Conservation (phyloP, 2,797 vertebrate species). For the Chloroceryle inda region DNA sequence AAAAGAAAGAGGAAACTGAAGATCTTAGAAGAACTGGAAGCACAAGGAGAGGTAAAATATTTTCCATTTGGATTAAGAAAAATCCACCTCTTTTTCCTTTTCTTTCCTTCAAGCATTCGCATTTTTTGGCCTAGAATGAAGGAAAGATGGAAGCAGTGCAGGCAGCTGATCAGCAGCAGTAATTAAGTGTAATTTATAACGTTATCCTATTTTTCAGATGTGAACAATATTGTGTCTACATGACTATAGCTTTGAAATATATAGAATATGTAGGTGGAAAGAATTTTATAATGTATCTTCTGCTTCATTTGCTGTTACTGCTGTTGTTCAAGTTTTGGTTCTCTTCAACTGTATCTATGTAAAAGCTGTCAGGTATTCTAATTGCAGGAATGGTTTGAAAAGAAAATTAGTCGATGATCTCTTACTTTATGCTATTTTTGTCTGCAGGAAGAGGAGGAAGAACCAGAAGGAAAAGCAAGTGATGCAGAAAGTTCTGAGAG, state of each 20-base stretch:
- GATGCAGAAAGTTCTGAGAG: slow-evolving; percentile 95
- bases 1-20: slow-evolving; percentile 92
- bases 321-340: background rate
- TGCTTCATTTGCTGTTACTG: background rate
- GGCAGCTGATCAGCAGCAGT: background rate
- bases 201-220: background rate
- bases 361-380: slow-evolving; percentile 11
- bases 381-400: background rate
- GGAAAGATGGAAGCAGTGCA: background rate
- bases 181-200: background rate
- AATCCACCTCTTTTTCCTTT: background rate
- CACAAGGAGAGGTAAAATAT: slow-evolving; percentile 79
- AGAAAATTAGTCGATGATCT: background rate
- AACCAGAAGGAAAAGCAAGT: slow-evolving; percentile 91
- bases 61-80: background rate
- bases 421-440: slow-evolving; percentile 70
- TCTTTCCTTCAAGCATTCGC: background rate
- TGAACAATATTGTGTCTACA: background rate
- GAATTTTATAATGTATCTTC: background rate
- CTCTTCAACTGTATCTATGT: background rate
- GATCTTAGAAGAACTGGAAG: slow-evolving; percentile 83
- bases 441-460: slow-evolving; percentile 88
- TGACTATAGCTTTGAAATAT: background rate
- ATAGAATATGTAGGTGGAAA: background rate
- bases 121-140: background rate